Evolutionary conservation across 2,888 invertebrate genomes (phyloP), one percentile per base, ranked within the genome.

Genomic region (Idaea aversata): DNA sequence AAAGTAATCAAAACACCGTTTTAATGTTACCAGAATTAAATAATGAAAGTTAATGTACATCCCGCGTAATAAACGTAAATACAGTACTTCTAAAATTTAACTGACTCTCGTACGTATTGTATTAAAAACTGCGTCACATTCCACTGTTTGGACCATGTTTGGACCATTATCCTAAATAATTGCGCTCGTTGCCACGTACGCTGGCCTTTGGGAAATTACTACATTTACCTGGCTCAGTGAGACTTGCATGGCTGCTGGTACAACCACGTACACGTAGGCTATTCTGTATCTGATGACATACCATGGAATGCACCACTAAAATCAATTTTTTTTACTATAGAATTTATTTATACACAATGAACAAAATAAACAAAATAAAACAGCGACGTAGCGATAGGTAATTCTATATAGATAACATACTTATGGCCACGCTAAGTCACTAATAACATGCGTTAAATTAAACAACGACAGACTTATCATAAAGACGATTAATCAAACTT

Each of bases 131-230:
- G 47, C 47, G 47, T 47, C 47, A 47, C 47, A 47, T 47, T 47
- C 47, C 47, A 47, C 47, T 47, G 47, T 47, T 47, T 47, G 47
- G 47, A 47, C 47, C 47, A 47, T 47, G 47, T 47, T 47, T 47
- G 47, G 5, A 47, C 10, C 47, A 47, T 47, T 47, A 47, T 47
- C 47, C 47, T 47, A 47, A 47, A 47, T 47, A 47, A 47, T 47
- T 47, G 47, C 47, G 47, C 47, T 47, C 47, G 47, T 47, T 47
- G 10, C 47, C 47, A 47, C 47, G 47, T 47, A 47, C 47, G 47
- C 10, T 47, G 6, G 4, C 47, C 47, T 47, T 47, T 47, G 47
- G 47, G 47, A 47, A 47, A 47, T 47, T 47, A 47, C 47, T 47
- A 47, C 47, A 47, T 47, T 47, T 47, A 47, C 47, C 47, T 47